Conservation (phyloP, 2,888 invertebrate species). For the Scaptomyza reducta region DNA sequence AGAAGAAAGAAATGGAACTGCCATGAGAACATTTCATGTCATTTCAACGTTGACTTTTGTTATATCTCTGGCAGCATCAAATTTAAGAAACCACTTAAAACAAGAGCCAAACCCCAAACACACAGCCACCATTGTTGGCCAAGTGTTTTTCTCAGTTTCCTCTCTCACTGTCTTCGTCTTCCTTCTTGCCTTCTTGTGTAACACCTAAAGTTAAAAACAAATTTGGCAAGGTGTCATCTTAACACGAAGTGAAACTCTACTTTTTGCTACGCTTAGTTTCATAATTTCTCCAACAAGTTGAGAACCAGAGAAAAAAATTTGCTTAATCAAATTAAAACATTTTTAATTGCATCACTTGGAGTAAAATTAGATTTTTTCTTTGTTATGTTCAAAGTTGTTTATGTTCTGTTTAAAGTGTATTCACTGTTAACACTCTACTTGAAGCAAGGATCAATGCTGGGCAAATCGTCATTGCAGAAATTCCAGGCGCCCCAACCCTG, state of each 20-base stretch:
- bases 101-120: conserved; percentile 21
- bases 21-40: conserved; percentile 73
- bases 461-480: conserved; percentile 59
- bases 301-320: background rate
- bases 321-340: background rate
- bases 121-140: conserved; percentile 23
- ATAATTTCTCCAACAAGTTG: conserved; percentile 46
- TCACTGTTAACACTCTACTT: conserved; percentile 20
- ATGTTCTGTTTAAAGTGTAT: background rate
- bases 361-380: no score
- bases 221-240: conserved; percentile 78
- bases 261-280: conserved; percentile 26
- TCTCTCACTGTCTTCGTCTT: no score
- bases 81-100: conserved; percentile 41
- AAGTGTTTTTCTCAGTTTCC: conserved; percentile 10
- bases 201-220: conserved; percentile 42
- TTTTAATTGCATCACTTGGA: background rate
- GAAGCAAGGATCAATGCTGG: conserved; percentile 65
- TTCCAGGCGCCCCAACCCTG: conserved; percentile 77
- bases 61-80: conserved; percentile 69
- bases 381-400: no score
- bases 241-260: conserved; percentile 63
- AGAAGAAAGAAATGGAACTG: conserved; percentile 73
- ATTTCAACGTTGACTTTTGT: conserved; percentile 58
- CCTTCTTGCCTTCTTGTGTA: conserved; percentile 19